These are phyloP conservation scores for Sesia apiformis DNA, from an alignment of 2,888 invertebrate genomes.

Conservation along the genomic window DNA sequence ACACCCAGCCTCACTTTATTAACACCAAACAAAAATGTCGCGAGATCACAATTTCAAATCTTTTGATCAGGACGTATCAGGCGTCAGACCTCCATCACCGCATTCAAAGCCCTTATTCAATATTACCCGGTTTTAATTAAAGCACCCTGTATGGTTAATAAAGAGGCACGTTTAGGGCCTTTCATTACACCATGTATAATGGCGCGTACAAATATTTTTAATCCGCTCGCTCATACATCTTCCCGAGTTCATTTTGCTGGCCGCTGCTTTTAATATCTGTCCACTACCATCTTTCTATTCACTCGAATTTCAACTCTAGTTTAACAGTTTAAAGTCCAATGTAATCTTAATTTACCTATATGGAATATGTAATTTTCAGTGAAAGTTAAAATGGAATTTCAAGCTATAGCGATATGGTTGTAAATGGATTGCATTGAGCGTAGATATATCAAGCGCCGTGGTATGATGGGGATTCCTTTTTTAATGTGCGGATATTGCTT, in stretches of 20 bases:
- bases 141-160: slow-evolving; percentile 62
- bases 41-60: slow-evolving; percentile 2
- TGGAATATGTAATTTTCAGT: not conserved
- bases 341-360: not conserved
- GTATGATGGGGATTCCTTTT: slow-evolving; percentile 42
- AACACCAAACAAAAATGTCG: not conserved
- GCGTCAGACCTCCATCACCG: slow-evolving; percentile 56
- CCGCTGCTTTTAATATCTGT: slow-evolving; percentile 45
- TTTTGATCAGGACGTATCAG: slow-evolving; percentile 10
- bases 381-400: slow-evolving; percentile 10
- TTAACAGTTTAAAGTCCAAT: not conserved
- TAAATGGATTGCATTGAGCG: slow-evolving; percentile 9
- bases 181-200: slow-evolving; percentile 72
- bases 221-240: slow-evolving; percentile 71
- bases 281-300: slow-evolving; percentile 8
- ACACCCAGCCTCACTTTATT: too few species aligned
- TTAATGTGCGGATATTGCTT: slow-evolving; percentile 53
- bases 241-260: slow-evolving; percentile 68
- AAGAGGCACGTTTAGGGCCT: slow-evolving; percentile 60
- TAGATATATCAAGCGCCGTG: slow-evolving; percentile 24
- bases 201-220: slow-evolving; percentile 73
- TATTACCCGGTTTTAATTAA: slow-evolving; percentile 55
- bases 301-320: slow-evolving; percentile 16
- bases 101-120: slow-evolving; percentile 49
- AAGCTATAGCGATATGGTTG: slow-evolving; percentile 6